Evolutionary conservation across 2,888 invertebrate species (phyloP).

Genomic region (Drosophila koepferae): DNA sequence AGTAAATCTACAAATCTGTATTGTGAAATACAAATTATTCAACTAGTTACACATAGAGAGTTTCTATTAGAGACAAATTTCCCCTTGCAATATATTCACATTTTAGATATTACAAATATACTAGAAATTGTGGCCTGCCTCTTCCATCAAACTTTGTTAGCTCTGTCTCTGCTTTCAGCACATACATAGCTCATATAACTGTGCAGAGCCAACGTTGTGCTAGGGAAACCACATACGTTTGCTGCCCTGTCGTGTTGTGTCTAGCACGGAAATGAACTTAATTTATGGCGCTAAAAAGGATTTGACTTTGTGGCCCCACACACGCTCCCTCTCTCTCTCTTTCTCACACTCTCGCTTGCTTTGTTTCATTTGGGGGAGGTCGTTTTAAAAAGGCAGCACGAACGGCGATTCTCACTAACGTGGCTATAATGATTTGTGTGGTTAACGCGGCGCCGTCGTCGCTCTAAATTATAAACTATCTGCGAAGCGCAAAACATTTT

Average conservation of each 20-base stretch:
- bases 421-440: constrained; percentile 77
- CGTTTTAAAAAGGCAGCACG: constrained; percentile 37
- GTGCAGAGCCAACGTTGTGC: background rate
- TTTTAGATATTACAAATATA: too few relatives aligned
- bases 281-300: constrained; percentile 79
- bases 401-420: constrained; percentile 55
- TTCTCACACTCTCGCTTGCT: constrained; percentile 20
- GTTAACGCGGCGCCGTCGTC: constrained; percentile 61
- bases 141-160: background rate
- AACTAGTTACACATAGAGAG: background rate
- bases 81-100: background rate
- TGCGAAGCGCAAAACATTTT: constrained; percentile 51
- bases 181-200: background rate
- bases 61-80: too few relatives aligned
- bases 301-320: constrained; percentile 58
- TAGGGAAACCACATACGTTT: constrained; percentile 62
- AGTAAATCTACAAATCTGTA: too few relatives aligned
- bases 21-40: background rate
- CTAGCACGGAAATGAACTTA: constrained; percentile 79
- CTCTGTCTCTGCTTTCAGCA: background rate
- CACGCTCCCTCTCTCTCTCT: constrained; percentile 18
- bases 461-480: constrained; percentile 77
- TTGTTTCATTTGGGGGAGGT: constrained; percentile 30
- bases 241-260: constrained; percentile 70
- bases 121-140: background rate